These are phyloP conservation scores for Eupristina koningsbergeri DNA, from an alignment of 1,140 invertebrate species.

Conservation along the genomic window DNA sequence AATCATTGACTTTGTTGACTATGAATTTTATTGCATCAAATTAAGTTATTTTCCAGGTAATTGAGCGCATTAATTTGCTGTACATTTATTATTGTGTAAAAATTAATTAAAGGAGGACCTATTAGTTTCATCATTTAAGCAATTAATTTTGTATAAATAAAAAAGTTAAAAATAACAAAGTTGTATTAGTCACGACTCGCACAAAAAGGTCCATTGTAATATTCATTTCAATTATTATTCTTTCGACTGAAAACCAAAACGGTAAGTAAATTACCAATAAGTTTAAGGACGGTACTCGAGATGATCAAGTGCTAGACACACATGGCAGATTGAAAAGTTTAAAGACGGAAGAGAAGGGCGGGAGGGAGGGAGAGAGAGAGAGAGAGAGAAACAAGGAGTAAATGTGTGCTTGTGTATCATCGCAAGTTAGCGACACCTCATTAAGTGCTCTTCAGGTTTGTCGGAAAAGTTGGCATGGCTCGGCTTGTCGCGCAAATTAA, in stretches of 20 bases:
- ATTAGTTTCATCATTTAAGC: too few relatives aligned
- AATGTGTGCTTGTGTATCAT: constrained; percentile 1
- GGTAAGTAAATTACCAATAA: background rate
- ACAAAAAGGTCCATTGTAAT: background rate
- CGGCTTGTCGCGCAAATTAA: constrained; percentile 48
- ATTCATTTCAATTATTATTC: background rate
- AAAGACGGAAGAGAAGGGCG: too few relatives aligned
- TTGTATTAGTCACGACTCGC: background rate
- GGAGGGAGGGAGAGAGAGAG: background rate
- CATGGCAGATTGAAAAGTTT: too few relatives aligned
- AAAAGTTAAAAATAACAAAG: too few relatives aligned
- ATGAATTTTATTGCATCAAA: too few relatives aligned
- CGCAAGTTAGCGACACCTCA: constrained; percentile 38
- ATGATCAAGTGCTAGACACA: background rate
- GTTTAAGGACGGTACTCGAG: background rate
- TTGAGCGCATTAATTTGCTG: too few relatives aligned
- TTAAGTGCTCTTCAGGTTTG: constrained; percentile 28
- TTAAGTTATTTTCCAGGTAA: too few relatives aligned
- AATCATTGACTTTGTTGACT: too few relatives aligned
- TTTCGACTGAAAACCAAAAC: background rate
- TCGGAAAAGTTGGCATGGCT: constrained; percentile 45
- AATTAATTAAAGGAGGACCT: too few relatives aligned
- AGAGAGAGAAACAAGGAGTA: background rate
- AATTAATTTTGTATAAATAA: too few relatives aligned
- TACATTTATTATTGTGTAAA: too few relatives aligned